A percentile compares a stretch with the other conserved stretches of the same genome.
Conservation (phyloP, 2,113 vertebrate species). For the Malaclemys terrapin region DNA sequence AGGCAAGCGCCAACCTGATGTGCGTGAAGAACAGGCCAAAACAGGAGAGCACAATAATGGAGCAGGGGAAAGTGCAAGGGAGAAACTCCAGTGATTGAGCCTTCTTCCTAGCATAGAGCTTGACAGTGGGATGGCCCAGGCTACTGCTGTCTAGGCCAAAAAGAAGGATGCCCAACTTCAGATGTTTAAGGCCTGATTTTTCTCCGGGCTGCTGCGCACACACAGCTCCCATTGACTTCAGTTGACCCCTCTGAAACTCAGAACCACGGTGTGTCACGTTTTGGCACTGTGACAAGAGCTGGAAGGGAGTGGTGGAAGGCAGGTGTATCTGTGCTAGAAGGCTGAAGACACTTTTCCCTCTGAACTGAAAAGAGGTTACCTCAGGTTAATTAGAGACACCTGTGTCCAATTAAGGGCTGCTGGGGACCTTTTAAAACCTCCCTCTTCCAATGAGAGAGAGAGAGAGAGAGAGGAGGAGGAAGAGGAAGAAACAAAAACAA, state of each 20-base stretch:
- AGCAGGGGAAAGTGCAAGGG: neutral
- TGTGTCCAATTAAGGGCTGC: neutral
- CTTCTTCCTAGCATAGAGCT: neutral
- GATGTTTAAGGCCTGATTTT: neutral
- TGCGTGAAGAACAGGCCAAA: neutral
- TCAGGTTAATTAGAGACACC: neutral
- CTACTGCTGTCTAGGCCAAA: neutral
- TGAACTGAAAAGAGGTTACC: neutral
- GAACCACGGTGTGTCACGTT: neutral
- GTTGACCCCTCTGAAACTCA: neutral
- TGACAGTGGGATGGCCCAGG: neutral
- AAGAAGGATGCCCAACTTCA: neutral
- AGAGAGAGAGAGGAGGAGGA: neutral
- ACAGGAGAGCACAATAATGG: neutral
- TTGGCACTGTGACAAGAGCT: neutral
- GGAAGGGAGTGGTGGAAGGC: neutral
- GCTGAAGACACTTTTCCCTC: neutral
- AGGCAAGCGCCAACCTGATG: neutral
- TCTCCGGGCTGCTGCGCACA: neutral
- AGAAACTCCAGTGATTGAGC: neutral
- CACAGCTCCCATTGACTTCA: neutral
- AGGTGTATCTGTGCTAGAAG: neutral
- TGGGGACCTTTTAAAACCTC: neutral
- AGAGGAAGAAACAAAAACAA: neutral
- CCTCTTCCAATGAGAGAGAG: neutral